Evolutionary conservation across 2,888 invertebrate species (phyloP), one percentile per base, ranked within the genome.

Genomic region (Troglohyphantes excavatus): DNA sequence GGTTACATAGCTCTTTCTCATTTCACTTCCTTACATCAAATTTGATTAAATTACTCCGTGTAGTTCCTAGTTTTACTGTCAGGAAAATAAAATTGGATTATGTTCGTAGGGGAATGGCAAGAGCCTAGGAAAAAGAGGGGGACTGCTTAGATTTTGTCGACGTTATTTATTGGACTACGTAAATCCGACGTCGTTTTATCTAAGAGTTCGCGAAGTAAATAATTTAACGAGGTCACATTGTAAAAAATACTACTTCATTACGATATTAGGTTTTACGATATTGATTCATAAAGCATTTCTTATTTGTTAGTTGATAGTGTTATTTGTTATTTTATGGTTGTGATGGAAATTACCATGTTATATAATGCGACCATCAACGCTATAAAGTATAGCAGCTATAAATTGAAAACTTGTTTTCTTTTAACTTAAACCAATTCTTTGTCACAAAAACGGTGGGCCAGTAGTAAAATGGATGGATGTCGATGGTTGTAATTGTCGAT

Each of bases 1-100:
- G 27, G 19, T 43, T 79, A 5, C 39, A 43, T 67, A 23, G 29
- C 59, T 29, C 33, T 65, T 65, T 78, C n/a, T 61, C 59, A 29
- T 72, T 26, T 13, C 33, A 11, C 6, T 17, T 82, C 53, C 61
- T 68, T 46, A 39, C 70, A 82, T 70, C 70, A 82, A 82, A 82
- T 82, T 83, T 83, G 72, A 83, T 73, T 73, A 73, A 83, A 83
- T 83, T 83, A 83, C 61, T 83, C 19, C 43, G 27, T 17, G 73
- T 29, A 79, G 46, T 11, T 83, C 73, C 53, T 82, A 65, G 19
- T 26, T 83, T 83, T 83, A 73, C 73, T 83, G 63, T 73, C 73
- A 79, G 23, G 73, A 83, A 72, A 83, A 73, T 73, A 83, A 83
- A 83, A 83, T 83, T 83, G 83, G 73, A 83, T 83, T 83, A 83